Evolutionary conservation across 2,113 vertebrate species (phyloP).

Genomic region (Salvator merianae): DNA sequence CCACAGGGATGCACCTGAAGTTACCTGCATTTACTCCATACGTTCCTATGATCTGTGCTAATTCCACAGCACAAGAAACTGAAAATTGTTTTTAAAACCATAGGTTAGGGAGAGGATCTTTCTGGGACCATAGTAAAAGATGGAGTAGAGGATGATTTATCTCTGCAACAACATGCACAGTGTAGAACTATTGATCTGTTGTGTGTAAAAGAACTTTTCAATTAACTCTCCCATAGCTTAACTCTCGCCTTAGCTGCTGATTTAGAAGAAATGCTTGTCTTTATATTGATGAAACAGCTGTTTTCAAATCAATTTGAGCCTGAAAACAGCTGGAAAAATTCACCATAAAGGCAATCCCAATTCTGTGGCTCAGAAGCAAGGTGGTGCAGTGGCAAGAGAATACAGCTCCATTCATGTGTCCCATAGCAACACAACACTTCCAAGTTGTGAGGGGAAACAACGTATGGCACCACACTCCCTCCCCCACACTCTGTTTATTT

Average conservation of each 20-base stretch:
- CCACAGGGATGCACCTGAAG: too few relatives aligned
- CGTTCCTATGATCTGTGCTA: not conserved
- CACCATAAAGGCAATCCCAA: not conserved
- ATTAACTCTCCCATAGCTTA: slow-evolving; percentile 3
- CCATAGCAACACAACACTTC: too few relatives aligned
- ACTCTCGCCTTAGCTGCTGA: not conserved
- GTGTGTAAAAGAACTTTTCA: slow-evolving; percentile 14
- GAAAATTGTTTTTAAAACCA: not conserved
- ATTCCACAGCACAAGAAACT: not conserved
- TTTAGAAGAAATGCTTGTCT: slow-evolving; percentile 14
- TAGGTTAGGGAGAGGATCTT: not conserved
- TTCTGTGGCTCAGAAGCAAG: not conserved
- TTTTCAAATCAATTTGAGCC: not conserved
- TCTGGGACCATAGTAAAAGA: not conserved
- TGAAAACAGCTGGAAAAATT: not conserved
- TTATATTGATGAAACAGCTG: slow-evolving; percentile 3
- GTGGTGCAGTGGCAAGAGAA: not conserved
- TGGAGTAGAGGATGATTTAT: slow-evolving; percentile 11
- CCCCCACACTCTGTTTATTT: too few relatives aligned
- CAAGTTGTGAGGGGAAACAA: too few relatives aligned
- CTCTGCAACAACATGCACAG: slow-evolving; percentile 3
- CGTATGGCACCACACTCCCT: too few relatives aligned
- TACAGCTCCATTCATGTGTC: too few relatives aligned
- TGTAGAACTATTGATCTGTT: slow-evolving; percentile 22
- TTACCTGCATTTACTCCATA: too few relatives aligned